Base-by-base conservation (phyloP, 2,113 vertebrate species). In the Misgurnus anguillicaudatus region DNA sequence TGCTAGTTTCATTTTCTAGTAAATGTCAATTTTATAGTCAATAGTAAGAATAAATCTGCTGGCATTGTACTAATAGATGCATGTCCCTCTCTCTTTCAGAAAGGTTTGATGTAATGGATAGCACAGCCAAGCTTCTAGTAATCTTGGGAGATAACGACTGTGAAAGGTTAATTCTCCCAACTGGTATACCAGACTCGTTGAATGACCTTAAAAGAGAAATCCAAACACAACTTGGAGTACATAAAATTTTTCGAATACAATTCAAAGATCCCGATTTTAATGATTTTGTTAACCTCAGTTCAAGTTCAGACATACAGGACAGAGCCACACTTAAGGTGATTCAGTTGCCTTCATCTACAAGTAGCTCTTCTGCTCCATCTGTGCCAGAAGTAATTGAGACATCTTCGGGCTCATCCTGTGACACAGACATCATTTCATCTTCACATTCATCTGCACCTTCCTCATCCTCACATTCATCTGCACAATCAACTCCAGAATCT, bases 161-260 rank as follows among this genome's bases (percentile, higher is more conserved):
- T 65, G 36, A 65, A 65, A 38, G 63, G 63, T 65, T 65, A 65
- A 65, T 16, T 65, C 63, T 65, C 17, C 63, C 63, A 39, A 36
- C 63, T 65, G 63, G 63, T 65, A 65, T 39, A 65, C 63, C 31
- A 45, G 36, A 65, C 31, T 10, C 38, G 0, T 41, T 65, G 38
- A 39, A 65, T 65, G 63, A 17, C 16, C 63, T 65, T 38, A 38
- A 45, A 45, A 45, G 24, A 39, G 63, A 65, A 65, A 65, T 65
- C 31, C 62, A 64, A 64, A 64, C 62, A 64, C 63, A 65, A 41
- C 63, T 65, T 17, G 11, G 6, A 38, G 63, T 65, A 3, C 6
- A 13, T 39, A 36, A 65, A 38, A 13, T 41, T 65, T 65, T 65
- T 41, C 41, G 36, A 41, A 36, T 65, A 17, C 10, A 65, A 6